phyloP scores from a whole-genome alignment of 2,888 invertebrate species.

The Drosophila pseudotakahashii region DNA sequence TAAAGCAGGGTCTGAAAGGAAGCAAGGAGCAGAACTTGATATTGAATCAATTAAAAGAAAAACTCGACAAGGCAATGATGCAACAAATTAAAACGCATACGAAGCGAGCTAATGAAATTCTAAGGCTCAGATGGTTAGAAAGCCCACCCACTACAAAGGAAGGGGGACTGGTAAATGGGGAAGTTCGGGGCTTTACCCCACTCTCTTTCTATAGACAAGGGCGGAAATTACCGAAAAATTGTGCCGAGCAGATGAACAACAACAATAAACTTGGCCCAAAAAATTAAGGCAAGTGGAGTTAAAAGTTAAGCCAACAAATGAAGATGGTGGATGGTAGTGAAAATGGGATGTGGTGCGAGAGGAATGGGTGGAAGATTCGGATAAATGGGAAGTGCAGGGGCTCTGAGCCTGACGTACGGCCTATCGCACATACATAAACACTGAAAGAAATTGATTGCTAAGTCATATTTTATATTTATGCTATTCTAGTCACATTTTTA shows the following conservation, averaged over 20 bases:
- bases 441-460: not conserved
- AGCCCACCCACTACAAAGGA: conserved; percentile 7
- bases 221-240: conserved; percentile 70
- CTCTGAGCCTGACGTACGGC: conserved; percentile 54
- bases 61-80: conserved; percentile 68
- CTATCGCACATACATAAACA: conserved; percentile 41
- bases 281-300: conserved; percentile 75
- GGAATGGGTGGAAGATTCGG: not conserved
- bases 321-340: conserved; percentile 51
- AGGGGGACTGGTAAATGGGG: not conserved
- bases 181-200: conserved; percentile 2
- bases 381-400: conserved; percentile 23
- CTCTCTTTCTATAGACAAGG: conserved; percentile 39
- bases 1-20: conserved; percentile 9
- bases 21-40: conserved; percentile 36
- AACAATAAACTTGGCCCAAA: conserved; percentile 59
- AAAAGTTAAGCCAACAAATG: conserved; percentile 75
- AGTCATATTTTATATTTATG: too few relatives aligned
- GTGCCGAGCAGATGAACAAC: conserved; percentile 63
- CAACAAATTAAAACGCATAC: conserved; percentile 71
- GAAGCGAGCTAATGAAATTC: conserved; percentile 65
- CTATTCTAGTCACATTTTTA: too few relatives aligned
- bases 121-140: conserved; percentile 34
- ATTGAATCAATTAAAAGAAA: conserved; percentile 64
- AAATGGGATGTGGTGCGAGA: conserved; percentile 12